Percentiles rank a stretch among this genome's conserved stretches.
These are phyloP conservation scores for Latrodectus elegans DNA, from an alignment of 2,888 invertebrate genomes.

Conservation along the genomic window DNA sequence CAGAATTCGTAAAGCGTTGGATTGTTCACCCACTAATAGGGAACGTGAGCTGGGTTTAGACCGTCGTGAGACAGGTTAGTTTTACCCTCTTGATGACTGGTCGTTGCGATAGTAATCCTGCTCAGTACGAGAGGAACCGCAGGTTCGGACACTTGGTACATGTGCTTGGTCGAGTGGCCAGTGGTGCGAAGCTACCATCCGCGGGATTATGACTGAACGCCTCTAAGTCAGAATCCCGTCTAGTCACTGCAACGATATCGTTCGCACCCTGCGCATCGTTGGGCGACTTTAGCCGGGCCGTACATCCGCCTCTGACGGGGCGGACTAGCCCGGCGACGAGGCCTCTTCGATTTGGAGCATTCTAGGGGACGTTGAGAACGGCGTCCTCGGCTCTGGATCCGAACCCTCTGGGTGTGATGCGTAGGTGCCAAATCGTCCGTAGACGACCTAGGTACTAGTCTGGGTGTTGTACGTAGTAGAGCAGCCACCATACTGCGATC, in stretches of 20 bases:
- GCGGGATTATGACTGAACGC: conserved; percentile 79
- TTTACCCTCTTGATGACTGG: conserved; percentile 53
- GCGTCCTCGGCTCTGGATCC: background rate
- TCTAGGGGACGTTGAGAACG: conserved; percentile 4
- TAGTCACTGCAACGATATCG: conserved; percentile 76
- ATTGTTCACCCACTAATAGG: too few species aligned
- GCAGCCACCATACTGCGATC: conserved; percentile 80
- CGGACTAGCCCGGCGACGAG: conserved; percentile 15
- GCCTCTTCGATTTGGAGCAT: conserved; percentile 16
- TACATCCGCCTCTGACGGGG: conserved; percentile 14
- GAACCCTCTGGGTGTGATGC: conserved; percentile 72
- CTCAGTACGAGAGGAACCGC: conserved; percentile 79
- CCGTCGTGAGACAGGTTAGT: too few species aligned
- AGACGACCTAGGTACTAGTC: conserved; percentile 79
- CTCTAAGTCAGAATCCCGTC: conserved; percentile 80
- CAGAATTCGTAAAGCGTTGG: too few species aligned
- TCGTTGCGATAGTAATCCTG: conserved; percentile 79
- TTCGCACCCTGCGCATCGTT: conserved; percentile 69
- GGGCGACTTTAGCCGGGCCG: conserved; percentile 75
- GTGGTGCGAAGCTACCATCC: conserved; percentile 80
- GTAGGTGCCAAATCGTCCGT: conserved; percentile 80
- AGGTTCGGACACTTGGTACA: conserved; percentile 80
- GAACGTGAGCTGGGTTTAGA: too few species aligned
- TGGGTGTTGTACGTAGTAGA: conserved; percentile 80
- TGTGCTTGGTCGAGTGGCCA: conserved; percentile 80